These are phyloP conservation scores for Xanthia icteritia DNA, from an alignment of 2,888 invertebrate species.

Conservation along the genomic window DNA sequence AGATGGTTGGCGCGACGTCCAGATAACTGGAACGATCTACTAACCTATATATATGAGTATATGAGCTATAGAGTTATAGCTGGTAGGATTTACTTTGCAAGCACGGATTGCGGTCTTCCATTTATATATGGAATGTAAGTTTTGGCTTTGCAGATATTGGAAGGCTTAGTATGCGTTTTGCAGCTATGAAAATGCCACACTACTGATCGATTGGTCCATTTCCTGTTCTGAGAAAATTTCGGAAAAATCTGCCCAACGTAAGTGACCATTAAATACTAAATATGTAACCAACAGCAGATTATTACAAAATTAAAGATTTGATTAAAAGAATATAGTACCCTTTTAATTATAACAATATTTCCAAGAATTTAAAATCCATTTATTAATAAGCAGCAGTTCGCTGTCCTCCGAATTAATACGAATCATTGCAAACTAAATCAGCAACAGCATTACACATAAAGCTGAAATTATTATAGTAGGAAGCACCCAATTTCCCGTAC, in stretches of 20 bases:
- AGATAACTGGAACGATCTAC: constrained; percentile 65
- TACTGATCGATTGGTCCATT: not conserved
- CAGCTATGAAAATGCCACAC: not conserved
- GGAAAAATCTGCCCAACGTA: not conserved
- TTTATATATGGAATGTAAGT: constrained; percentile 39
- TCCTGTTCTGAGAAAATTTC: not conserved
- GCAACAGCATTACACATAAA: constrained; percentile 35
- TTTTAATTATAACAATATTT: not conserved
- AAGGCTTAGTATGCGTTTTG: constrained; percentile 5
- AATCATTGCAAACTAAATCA: constrained; percentile 31
- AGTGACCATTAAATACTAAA: not conserved
- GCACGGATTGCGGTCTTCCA: constrained; percentile 15
- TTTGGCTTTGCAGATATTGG: constrained; percentile 42
- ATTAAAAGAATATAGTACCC: not conserved
- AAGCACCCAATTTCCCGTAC: constrained; percentile 65
- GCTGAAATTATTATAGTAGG: constrained; percentile 58
- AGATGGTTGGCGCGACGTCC: constrained; percentile 72
- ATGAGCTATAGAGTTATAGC: too few species aligned
- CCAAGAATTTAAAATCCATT: not conserved
- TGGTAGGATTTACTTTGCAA: constrained; percentile 54
- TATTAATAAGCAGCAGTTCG: not conserved
- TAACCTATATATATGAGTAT: constrained; percentile 69
- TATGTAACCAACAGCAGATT: not conserved
- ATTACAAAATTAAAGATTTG: not conserved
- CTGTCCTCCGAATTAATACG: not conserved